A percentile compares a stretch with the other conserved stretches of the same genome.
Conservation (phyloP, 2,888 invertebrate genomes). For the Horisme vitalbata region DNA sequence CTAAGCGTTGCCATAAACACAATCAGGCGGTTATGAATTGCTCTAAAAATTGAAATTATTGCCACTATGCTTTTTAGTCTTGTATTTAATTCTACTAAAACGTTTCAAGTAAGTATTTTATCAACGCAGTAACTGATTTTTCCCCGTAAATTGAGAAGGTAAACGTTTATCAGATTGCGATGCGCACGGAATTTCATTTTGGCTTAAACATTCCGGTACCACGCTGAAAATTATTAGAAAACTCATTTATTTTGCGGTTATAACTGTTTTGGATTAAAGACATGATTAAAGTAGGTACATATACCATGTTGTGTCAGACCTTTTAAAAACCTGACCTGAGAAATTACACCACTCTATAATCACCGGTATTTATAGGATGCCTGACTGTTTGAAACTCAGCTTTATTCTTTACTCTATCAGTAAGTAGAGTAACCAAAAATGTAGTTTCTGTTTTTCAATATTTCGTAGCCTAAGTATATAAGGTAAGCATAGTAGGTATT, state of each 20-base stretch:
- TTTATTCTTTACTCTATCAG: too few relatives aligned
- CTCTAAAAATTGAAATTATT: constrained; percentile 79
- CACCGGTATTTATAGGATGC: too few relatives aligned
- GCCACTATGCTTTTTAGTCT: constrained; percentile 64
- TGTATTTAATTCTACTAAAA: constrained; percentile 48
- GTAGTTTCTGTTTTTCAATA: too few relatives aligned
- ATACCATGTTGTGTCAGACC: too few relatives aligned
- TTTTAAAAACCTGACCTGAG: too few relatives aligned
- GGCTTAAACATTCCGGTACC: constrained; percentile 15
- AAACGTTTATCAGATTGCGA: constrained; percentile 23
- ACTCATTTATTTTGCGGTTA: constrained; percentile 21
- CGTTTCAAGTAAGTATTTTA: constrained; percentile 12
- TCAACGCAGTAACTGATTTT: constrained; percentile 8
- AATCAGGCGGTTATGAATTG: constrained; percentile 78
- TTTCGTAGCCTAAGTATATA: too few relatives aligned
- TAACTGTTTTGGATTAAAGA: too few relatives aligned
- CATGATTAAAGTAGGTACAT: too few relatives aligned
- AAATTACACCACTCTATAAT: too few relatives aligned
- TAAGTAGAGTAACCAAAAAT: too few relatives aligned
- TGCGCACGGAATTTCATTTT: constrained; percentile 24
- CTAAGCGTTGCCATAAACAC: constrained; percentile 82
- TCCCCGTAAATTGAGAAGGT: constrained; percentile 21
- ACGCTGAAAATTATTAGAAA: constrained; percentile 16
- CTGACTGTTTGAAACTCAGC: too few relatives aligned
- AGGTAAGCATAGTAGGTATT: too few relatives aligned